A percentile compares a stretch with the other conserved stretches of the same genome.
Evolutionary conservation across 1,140 invertebrate species (phyloP).

Genomic region (Heliconius himera): DNA sequence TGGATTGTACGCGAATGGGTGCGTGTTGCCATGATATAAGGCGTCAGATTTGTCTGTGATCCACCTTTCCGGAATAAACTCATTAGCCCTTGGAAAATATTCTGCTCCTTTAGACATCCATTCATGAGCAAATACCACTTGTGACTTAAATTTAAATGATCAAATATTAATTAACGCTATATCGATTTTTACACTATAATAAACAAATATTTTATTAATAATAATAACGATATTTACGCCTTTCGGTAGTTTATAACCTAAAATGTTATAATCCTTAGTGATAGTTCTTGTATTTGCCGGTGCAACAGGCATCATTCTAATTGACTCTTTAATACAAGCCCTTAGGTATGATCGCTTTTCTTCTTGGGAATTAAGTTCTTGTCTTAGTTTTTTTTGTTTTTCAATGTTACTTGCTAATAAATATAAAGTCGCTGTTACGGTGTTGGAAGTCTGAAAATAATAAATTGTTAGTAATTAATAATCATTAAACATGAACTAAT

Average conservation of each 20-base stretch:
- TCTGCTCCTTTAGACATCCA: conserved; percentile 71
- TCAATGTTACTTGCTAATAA: conserved; percentile 84
- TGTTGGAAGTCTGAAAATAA: conserved; percentile 60
- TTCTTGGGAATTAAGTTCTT: conserved; percentile 82
- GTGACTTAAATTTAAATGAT: conserved; percentile 44
- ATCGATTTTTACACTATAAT: no score
- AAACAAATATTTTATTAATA: no score
- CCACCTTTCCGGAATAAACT: conserved; percentile 84
- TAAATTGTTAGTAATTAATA: no score
- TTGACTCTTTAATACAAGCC: conserved; percentile 85
- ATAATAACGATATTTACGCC: conserved; percentile 72
- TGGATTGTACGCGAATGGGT: conserved; percentile 82
- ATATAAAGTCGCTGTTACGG: conserved; percentile 78
- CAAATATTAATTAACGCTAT: not conserved
- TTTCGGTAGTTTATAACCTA: conserved; percentile 84
- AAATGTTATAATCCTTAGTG: conserved; percentile 80
- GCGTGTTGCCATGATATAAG: conserved; percentile 70
- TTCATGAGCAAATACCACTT: conserved; percentile 64
- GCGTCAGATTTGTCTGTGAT: conserved; percentile 66
- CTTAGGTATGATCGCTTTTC: conserved; percentile 82
- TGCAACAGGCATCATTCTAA: conserved; percentile 81
- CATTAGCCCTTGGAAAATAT: conserved; percentile 76
- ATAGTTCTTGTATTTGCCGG: conserved; percentile 78
- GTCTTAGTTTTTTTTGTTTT: conserved; percentile 85
- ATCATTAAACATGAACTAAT: not conserved